phyloP scores from a whole-genome alignment of 2,888 invertebrate genomes.

The Limenitis camilla region DNA sequence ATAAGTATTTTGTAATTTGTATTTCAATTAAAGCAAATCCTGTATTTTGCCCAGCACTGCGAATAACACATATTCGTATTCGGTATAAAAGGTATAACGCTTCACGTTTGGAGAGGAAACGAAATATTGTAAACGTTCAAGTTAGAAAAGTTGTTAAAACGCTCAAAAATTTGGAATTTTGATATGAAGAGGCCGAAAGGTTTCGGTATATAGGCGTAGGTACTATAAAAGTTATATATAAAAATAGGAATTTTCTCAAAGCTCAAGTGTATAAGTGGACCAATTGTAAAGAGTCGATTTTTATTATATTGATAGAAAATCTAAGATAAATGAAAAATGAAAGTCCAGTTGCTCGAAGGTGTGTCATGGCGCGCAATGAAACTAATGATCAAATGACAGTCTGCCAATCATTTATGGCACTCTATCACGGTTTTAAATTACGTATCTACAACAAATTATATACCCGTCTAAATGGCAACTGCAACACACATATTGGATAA shows the following conservation, averaged over 20 bases:
- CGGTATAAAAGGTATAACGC: constrained; percentile 25
- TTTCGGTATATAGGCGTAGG: constrained; percentile 31
- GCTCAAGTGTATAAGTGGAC: constrained; percentile 69
- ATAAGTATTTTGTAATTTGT: too few relatives aligned
- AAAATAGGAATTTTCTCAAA: constrained; percentile 69
- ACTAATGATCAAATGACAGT: constrained; percentile 10
- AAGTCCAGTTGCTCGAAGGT: neutral
- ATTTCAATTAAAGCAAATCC: too few relatives aligned
- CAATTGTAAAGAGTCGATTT: constrained; percentile 31
- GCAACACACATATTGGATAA: constrained; percentile 24
- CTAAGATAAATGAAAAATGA: constrained; percentile 1
- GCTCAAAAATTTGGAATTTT: constrained; percentile 53
- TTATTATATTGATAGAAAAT: neutral
- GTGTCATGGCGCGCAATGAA: constrained; percentile 18
- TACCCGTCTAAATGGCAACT: constrained; percentile 55
- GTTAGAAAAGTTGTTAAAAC: constrained; percentile 32
- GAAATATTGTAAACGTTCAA: constrained; percentile 32
- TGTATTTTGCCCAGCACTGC: too few relatives aligned
- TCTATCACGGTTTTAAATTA: constrained; percentile 49
- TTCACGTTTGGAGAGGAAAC: constrained; percentile 42
- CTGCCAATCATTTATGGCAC: constrained; percentile 48
- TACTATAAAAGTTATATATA: constrained; percentile 63
- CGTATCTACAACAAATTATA: constrained; percentile 24
- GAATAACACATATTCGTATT: too few relatives aligned
- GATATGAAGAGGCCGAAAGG: constrained; percentile 55